These are phyloP conservation scores for Xestia c-nigrum DNA, from an alignment of 2,888 invertebrate species.

Conservation along the genomic window DNA sequence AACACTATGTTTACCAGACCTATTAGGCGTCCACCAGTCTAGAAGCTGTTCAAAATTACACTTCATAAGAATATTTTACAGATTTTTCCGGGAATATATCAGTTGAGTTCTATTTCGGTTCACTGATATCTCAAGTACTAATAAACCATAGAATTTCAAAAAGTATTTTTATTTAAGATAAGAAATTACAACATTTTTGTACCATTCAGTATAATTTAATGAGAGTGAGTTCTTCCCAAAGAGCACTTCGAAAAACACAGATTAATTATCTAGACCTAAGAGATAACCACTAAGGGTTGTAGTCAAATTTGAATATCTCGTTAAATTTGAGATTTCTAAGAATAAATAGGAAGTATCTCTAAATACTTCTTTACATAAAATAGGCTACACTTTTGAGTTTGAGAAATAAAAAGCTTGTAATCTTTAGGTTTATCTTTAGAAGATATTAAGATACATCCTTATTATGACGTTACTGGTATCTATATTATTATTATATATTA, in stretches of 20 bases:
- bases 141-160: background rate
- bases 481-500: no score
- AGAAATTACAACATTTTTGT: background rate
- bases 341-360: constrained; percentile 28
- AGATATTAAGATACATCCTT: no score
- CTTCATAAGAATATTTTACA: background rate
- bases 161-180: background rate
- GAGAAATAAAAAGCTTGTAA: background rate
- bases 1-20: no score
- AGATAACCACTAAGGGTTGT: constrained; percentile 14
- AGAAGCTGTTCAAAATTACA: background rate
- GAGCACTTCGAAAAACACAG: constrained; percentile 25
- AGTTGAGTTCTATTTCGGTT: background rate
- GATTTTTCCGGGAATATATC: background rate
- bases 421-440: background rate
- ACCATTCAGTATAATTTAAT: constrained; percentile 17
- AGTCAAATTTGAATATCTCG: constrained; percentile 43
- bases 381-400: background rate
- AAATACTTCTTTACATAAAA: constrained; percentile 1
- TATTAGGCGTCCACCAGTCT: background rate
- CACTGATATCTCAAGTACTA: background rate
- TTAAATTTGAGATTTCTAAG: constrained; percentile 14
- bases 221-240: constrained; percentile 19
- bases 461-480: no score
- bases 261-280: constrained; percentile 31